Conservation (phyloP, 2,113 vertebrate genomes). For the Cyanoramphus novaezelandiae region DNA sequence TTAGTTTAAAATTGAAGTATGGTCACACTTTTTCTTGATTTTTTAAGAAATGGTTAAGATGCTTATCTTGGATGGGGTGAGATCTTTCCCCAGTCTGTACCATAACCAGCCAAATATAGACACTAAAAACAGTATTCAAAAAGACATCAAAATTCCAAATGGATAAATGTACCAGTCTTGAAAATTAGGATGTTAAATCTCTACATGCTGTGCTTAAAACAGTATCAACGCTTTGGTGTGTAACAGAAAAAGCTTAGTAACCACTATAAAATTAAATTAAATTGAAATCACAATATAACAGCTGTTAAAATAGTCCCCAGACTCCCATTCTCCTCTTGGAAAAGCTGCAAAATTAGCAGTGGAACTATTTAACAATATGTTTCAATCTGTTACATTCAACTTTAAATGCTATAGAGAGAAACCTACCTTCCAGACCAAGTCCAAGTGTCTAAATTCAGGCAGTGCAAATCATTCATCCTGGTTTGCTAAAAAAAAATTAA, state of each 20-base stretch:
- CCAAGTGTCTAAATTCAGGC: slow-evolving; percentile 89
- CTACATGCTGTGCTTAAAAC: not conserved
- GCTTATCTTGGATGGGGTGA: not conserved
- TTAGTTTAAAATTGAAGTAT: not conserved
- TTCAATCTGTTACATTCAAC: not conserved
- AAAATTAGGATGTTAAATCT: slow-evolving; percentile 9
- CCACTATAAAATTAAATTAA: not conserved
- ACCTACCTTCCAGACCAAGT: slow-evolving; percentile 92
- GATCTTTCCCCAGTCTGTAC: not conserved
- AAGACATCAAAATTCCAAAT: not conserved
- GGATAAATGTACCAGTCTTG: not conserved
- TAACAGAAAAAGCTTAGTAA: not conserved
- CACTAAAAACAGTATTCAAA: not conserved
- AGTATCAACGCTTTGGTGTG: not conserved
- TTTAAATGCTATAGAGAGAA: not conserved
- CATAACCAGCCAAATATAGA: not conserved
- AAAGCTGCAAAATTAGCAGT: slow-evolving; percentile 6
- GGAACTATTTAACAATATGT: not conserved
- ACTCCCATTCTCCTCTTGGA: not conserved
- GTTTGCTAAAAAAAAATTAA: slow-evolving; percentile 83
- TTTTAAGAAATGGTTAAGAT: not conserved
- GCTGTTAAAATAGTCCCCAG: not conserved
- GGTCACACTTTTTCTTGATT: not conserved
- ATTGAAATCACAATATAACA: not conserved
- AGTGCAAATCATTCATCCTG: slow-evolving; percentile 89